Evolutionary conservation across 92 coral and sea anemone genomes (phyloP).

Genomic region (Epizoanthus stellaris): DNA sequence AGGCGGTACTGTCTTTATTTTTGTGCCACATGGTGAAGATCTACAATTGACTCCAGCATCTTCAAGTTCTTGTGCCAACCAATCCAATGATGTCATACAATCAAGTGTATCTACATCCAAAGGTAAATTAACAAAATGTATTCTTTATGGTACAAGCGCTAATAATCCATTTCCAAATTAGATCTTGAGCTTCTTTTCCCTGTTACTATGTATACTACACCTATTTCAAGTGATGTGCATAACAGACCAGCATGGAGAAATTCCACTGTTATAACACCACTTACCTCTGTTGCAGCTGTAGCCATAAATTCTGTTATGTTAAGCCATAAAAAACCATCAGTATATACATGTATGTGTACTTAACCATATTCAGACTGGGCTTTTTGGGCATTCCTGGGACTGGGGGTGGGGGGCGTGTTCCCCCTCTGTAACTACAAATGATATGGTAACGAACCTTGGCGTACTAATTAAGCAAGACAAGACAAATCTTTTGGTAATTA

Average conservation of each 20-base stretch:
- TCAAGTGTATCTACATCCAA: constrained; percentile 5
- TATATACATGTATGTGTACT: too few relatives aligned
- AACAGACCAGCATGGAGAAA: background rate
- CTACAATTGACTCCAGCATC: background rate
- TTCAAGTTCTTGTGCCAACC: background rate
- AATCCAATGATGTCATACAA: background rate
- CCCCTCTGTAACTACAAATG: too few relatives aligned
- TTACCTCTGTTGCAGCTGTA: background rate
- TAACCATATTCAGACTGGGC: too few relatives aligned
- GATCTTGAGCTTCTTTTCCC: background rate
- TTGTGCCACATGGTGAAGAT: background rate
- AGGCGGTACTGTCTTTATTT: constrained; percentile 3
- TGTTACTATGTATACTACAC: background rate
- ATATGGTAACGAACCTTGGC: too few relatives aligned
- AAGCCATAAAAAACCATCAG: constrained; percentile 4
- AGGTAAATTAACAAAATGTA: constrained; percentile 22
- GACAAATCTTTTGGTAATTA: too few relatives aligned
- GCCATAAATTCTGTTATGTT: background rate
- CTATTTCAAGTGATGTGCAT: constrained; percentile 1
- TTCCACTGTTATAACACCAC: too few relatives aligned
- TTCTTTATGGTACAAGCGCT: constrained; percentile 9
- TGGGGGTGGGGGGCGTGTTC: too few relatives aligned
- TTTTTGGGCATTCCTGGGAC: too few relatives aligned
- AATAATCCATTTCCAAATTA: background rate
- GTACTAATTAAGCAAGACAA: too few relatives aligned